Base-by-base conservation (phyloP, 2,797 vertebrate genomes). In the Sebastes kiyomatsui region DNA sequence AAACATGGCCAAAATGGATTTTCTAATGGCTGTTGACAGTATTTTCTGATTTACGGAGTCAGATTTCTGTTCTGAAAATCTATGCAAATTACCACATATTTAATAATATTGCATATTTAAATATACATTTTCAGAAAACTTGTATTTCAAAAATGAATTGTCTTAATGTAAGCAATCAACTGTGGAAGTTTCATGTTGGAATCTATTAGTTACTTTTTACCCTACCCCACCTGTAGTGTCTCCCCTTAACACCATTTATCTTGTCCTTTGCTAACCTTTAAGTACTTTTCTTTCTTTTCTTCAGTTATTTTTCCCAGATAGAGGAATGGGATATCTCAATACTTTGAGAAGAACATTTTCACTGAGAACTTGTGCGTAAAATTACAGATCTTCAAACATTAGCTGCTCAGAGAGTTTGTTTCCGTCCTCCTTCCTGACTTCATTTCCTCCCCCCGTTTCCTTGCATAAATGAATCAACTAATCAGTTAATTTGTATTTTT, bases 401-500 rank as follows among this genome's bases (percentile, higher is more conserved):
- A 32, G 20, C 20, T 65, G 68, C 65, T 69, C 5, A 61, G 12
- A 7, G 62, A 67, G 27, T 62, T 33, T 56, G 46, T 61, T 42
- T 68, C 30, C 11, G 1, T 30, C 16, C 11, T 20, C 46, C 12
- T 28, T 54, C 59, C 7, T 14, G 5, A 28, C 18, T 9, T 35
- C 0, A 20, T 13, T 33, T 20, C 49, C 28, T 60, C 9, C 61
- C n/a, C n/a, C 2, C 25, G 14, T 62, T 11, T 56, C 12, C 30
- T 13, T 38, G 3, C 22, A 10, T 32, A 33, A 54, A 70, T 28
- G 2, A 76, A 70, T 54, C 2, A n/a, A 58, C 32, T 49, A 18
- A 67, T 23, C 18, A n/a, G 7, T 59, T 65, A 1, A 33, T 60
- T 33, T 70, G 16, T 82, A 3, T 84, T 75, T 89, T 33, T 42